Conservation (phyloP, 2,888 invertebrate genomes). For the Apeira syringaria region DNA sequence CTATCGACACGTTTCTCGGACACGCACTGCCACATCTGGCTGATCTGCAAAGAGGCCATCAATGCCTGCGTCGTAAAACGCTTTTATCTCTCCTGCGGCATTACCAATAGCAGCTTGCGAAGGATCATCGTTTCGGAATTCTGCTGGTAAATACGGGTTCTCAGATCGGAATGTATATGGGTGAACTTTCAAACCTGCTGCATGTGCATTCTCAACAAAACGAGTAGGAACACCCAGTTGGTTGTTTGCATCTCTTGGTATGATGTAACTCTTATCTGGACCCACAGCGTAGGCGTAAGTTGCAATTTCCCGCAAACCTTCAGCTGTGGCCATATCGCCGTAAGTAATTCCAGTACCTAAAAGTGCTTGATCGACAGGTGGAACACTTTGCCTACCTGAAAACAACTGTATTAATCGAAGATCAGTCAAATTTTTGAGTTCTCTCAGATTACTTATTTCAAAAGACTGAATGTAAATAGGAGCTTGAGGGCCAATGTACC, state of each 20-base stretch:
- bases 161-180: constrained; percentile 74
- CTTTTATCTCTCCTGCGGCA: constrained; percentile 55
- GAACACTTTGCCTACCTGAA: constrained; percentile 33
- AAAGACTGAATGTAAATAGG: constrained; percentile 73
- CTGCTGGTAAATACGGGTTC: constrained; percentile 60
- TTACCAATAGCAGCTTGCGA: constrained; percentile 54
- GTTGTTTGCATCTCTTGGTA: constrained; percentile 55
- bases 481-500: constrained; percentile 54
- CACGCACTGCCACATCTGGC: constrained; percentile 58
- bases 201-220: constrained; percentile 65
- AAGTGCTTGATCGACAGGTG: constrained; percentile 60
- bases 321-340: constrained; percentile 63
- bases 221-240: constrained; percentile 53
- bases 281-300: constrained; percentile 70
- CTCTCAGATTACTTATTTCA: constrained; percentile 68
- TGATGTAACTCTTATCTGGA: constrained; percentile 67
- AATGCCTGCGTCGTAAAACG: constrained; percentile 61
- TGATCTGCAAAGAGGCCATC: constrained; percentile 73
- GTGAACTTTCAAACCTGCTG: constrained; percentile 67
- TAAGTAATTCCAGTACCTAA: constrained; percentile 59
- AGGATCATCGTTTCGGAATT: constrained; percentile 51
- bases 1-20: constrained; percentile 40
- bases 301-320: constrained; percentile 64
- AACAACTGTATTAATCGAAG: constrained; percentile 64
- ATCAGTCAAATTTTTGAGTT: constrained; percentile 60